These are phyloP conservation scores for Prinia subflava DNA, from an alignment of 2,113 vertebrate species.

Conservation along the genomic window DNA sequence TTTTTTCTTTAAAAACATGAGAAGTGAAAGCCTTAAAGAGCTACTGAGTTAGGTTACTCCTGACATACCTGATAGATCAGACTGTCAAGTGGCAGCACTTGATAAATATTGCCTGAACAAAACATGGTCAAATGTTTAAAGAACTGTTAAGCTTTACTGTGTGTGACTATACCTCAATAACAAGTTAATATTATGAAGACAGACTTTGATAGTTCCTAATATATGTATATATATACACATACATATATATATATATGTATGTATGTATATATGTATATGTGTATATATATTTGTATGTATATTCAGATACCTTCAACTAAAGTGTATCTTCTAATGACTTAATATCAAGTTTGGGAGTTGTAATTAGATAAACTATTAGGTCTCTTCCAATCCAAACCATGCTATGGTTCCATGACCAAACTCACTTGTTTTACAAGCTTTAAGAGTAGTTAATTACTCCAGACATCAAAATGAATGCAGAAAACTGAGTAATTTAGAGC, in stretches of 20 bases:
- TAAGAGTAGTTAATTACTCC: not conserved
- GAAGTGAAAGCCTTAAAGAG: not conserved
- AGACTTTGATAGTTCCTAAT: not conserved
- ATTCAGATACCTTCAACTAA: not conserved
- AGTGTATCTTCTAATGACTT: not conserved
- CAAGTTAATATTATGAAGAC: not conserved
- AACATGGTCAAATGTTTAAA: not conserved
- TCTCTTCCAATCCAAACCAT: not conserved
- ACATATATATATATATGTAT: too few relatives aligned
- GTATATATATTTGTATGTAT: not conserved
- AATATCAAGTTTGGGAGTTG: not conserved
- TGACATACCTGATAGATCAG: not conserved
- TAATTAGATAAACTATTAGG: not conserved
- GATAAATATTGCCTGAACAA: not conserved
- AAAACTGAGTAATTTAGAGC: not conserved
- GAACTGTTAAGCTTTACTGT: not conserved
- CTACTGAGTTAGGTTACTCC: not conserved
- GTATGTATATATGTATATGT: too few relatives aligned
- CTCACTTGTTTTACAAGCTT: not conserved
- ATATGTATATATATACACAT: fast-evolving
- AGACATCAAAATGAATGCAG: not conserved
- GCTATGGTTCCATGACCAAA: not conserved
- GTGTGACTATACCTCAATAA: fast-evolving
- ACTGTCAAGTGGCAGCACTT: not conserved
- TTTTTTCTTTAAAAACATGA: not conserved